Evolutionary conservation across 53 echinoderm and acorn worm genomes (phyloP), one percentile per base, ranked within the genome.

Genomic region (Echinarachnius parma): DNA sequence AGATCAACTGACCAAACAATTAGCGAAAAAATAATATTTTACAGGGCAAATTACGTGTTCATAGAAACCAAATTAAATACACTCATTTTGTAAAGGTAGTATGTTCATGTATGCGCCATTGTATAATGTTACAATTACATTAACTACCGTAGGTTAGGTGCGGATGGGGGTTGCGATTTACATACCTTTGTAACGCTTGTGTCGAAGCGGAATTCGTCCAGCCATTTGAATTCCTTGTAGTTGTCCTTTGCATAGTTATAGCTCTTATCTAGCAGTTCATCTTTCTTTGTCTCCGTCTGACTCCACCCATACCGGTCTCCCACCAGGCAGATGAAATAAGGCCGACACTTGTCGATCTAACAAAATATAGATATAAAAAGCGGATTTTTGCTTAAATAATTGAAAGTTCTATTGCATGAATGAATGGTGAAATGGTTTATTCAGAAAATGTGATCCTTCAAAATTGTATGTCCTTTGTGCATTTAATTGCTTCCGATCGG

Each of bases 141-240:
- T n/a, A n/a, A n/a, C n/a, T 1, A 21, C 23, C 50, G 1, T 21
- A 21, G 20, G 8, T 8, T 49, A 0, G 20, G 7, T 49, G 8
- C 23, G 0, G 50, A 8, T 7, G 23, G 50, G 8, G 26, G 20
- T 15, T 14, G 61, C 61, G 25, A 31, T 9, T 7, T 28, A 62
- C 62, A 13, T 70, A 92, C 92, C 76, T 85, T 77, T 26, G 92
- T 92, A 15, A 92, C 88, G 75, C 92, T 92, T 9, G 88, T 84
- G 34, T 88, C 66, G 50, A 33, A 92, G 16, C 92, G 77, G 48
- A 62, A 88, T n/a, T 74, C 56, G 15, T 88, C 82, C 4, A 92
- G 56, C 92, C 92, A 92, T 25, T 84, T 48, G 39, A 88, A 54
- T 16, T 47, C 42, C 22, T 78, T 77, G 61, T 62, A 72, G 45